A percentile compares a stretch with the other conserved stretches of the same genome.
phyloP scores from a whole-genome alignment of 2,888 invertebrate genomes.

The Sinodicranocentrus sp. region DNA sequence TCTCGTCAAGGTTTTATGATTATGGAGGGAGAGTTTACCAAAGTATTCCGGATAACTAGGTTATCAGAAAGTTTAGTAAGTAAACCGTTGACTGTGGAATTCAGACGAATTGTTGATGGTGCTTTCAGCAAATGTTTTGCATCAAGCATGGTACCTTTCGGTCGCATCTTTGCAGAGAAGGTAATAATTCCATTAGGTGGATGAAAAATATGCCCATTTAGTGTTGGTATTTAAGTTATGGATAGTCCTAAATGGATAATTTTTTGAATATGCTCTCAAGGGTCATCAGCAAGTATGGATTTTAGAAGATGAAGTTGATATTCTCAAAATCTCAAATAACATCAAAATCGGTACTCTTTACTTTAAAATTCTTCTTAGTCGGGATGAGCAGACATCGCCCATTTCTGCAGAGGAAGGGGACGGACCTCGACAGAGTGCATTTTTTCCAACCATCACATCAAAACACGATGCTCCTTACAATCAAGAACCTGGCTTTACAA shows the following conservation, averaged over 20 bases:
- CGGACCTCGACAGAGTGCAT: slow-evolving; percentile 18
- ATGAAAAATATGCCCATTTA: no score
- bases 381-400: neutral
- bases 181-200: slow-evolving; percentile 26
- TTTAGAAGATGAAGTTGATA: slow-evolving; percentile 42
- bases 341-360: slow-evolving; percentile 44
- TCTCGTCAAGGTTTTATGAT: slow-evolving; percentile 36
- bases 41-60: neutral
- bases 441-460: slow-evolving; percentile 34
- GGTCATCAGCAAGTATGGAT: slow-evolving; percentile 30
- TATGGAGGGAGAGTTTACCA: slow-evolving; percentile 20
- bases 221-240: no score
- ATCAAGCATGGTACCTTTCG: slow-evolving; percentile 59
- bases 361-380: slow-evolving; percentile 23
- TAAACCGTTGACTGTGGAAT: slow-evolving; percentile 62
- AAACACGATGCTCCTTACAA: no score
- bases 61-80: slow-evolving; percentile 56
- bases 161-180: slow-evolving; percentile 56
- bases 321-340: slow-evolving; percentile 39
- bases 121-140: slow-evolving; percentile 37
- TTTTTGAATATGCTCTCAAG: no score
- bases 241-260: no score
- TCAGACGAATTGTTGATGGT: slow-evolving; percentile 5
- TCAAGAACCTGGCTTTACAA: no score
- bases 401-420: neutral